Evolutionary conservation across 2,113 vertebrate genomes (phyloP).

Genomic region (Gymnogyps californianus): DNA sequence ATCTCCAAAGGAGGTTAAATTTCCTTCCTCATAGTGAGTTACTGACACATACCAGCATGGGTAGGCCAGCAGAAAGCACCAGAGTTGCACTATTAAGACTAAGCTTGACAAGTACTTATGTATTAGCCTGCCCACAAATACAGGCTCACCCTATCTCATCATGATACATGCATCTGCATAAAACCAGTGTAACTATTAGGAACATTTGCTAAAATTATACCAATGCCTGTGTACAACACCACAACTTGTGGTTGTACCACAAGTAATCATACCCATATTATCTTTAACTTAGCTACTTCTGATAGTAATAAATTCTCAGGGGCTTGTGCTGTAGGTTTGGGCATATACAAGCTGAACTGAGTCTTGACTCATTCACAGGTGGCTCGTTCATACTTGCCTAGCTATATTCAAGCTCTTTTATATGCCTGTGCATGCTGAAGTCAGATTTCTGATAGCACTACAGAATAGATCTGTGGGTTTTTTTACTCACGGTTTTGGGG

Average conservation of each 20-base stretch:
- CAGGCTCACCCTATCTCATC: background rate
- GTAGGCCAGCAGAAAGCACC: background rate
- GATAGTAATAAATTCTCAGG: background rate
- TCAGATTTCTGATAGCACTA: background rate
- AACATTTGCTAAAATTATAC: background rate
- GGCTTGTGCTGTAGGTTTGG: background rate
- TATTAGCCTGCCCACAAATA: background rate
- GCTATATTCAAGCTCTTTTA: background rate
- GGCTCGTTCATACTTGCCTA: background rate
- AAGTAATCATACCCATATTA: background rate
- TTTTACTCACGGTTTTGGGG: background rate
- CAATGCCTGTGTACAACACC: background rate
- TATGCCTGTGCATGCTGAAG: background rate
- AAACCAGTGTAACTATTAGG: background rate
- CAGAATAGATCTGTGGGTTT: background rate
- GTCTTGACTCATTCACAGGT: background rate
- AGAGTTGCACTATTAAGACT: background rate
- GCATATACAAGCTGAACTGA: background rate
- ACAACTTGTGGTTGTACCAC: background rate
- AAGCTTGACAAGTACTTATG: background rate
- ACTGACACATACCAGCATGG: background rate
- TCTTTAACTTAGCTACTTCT: background rate
- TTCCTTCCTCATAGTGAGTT: background rate
- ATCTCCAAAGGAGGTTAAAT: background rate
- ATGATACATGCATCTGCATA: background rate